Percentiles rank a stretch among this genome's conserved stretches.
phyloP scores from a whole-genome alignment of 2,113 vertebrate species.

The Genyomyrus donnyi region DNA sequence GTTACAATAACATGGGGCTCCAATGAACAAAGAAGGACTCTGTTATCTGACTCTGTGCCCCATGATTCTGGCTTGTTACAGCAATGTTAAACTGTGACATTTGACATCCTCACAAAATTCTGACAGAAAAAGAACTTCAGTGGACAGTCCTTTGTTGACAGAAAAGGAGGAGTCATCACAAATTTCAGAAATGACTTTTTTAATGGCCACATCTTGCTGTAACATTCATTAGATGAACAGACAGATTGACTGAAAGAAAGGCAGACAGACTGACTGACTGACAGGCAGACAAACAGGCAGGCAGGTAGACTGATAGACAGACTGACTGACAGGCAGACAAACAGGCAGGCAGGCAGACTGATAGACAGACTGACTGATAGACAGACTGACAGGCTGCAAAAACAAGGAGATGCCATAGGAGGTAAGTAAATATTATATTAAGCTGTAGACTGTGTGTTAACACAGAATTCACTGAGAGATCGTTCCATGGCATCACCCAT shows the following conservation, averaged over 20 bases:
- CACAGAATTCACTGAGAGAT: not conserved
- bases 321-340: not conserved
- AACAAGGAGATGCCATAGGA: not conserved
- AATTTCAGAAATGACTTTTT: constrained; percentile 13
- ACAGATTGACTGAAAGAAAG: constrained; percentile 30
- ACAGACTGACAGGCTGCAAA: not conserved
- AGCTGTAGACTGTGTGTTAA: not conserved
- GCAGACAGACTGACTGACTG: too few relatives aligned
- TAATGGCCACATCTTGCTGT: not conserved
- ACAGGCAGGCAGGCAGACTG: too few relatives aligned
- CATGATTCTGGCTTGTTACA: constrained; percentile 22
- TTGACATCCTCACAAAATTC: constrained; percentile 34
- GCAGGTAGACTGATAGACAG: not conserved
- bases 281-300: not conserved
- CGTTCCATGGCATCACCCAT: not conserved
- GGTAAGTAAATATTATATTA: not conserved
- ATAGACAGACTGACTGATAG: constrained; percentile 5
- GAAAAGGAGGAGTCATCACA: not conserved
- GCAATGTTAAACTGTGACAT: constrained; percentile 26
- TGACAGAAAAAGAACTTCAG: constrained; percentile 18
- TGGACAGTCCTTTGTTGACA: constrained; percentile 10
- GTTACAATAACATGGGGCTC: constrained; percentile 33
- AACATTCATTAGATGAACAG: not conserved
- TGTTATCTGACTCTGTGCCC: constrained; percentile 23
- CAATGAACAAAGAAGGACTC: constrained; percentile 20